These are phyloP conservation scores for Cinara cedri DNA, from an alignment of 2,888 invertebrate genomes.

Conservation along the genomic window DNA sequence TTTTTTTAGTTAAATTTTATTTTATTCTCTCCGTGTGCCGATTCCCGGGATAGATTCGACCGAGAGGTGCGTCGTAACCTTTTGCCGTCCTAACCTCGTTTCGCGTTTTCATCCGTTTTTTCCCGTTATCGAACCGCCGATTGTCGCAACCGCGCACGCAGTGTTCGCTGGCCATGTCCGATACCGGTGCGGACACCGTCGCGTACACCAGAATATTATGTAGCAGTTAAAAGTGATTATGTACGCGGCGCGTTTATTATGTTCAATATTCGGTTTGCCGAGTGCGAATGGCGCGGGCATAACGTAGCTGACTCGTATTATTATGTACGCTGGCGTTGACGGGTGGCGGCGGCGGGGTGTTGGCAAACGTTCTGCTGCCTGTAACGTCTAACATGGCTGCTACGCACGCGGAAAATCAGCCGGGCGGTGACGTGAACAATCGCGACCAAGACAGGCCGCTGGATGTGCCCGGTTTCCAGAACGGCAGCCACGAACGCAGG, in stretches of 20 bases:
- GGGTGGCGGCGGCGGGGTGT: slow-evolving; percentile 56
- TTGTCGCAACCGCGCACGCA: slow-evolving; percentile 11
- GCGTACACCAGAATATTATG: background rate
- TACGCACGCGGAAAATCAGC: slow-evolving; percentile 83
- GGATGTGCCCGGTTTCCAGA: slow-evolving; percentile 54
- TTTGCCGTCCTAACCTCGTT: slow-evolving; percentile 56
- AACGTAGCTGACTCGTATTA: slow-evolving; percentile 48
- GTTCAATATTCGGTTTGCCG: slow-evolving; percentile 52
- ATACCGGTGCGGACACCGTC: slow-evolving; percentile 50
- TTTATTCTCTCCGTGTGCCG: slow-evolving; percentile 17
- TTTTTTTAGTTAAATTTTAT: too few relatives aligned
- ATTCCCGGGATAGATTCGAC: slow-evolving; percentile 20
- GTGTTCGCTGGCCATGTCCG: slow-evolving; percentile 45
- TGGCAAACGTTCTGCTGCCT: slow-evolving; percentile 57
- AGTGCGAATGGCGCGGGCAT: slow-evolving; percentile 52
- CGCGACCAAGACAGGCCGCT: slow-evolving; percentile 52
- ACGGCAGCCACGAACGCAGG: slow-evolving; percentile 55
- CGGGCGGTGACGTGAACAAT: slow-evolving; percentile 66
- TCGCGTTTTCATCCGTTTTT: slow-evolving; percentile 25
- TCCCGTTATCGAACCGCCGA: slow-evolving; percentile 33
- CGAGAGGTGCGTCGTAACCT: slow-evolving; percentile 54
- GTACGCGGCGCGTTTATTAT: slow-evolving; percentile 37
- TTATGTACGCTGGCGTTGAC: slow-evolving; percentile 51
- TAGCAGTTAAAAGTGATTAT: slow-evolving; percentile 26
- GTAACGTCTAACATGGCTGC: slow-evolving; percentile 74